Conservation (phyloP, 2,113 vertebrate genomes). For the Galeopterus variegatus region DNA sequence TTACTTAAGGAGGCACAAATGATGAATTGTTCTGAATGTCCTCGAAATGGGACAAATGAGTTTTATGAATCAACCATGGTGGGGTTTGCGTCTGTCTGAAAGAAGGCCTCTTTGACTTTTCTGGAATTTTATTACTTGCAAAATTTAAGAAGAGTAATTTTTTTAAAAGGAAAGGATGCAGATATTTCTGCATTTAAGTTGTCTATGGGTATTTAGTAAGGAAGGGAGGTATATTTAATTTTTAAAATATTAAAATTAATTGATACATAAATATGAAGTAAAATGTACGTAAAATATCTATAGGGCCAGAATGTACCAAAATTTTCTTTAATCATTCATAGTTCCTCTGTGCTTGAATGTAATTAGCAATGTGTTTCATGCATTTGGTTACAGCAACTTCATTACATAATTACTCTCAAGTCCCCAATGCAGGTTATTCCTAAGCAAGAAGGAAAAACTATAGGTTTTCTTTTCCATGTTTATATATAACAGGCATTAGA, state of each 20-base stretch:
- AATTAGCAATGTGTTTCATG: conserved; percentile 53
- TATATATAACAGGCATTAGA: conserved; percentile 60
- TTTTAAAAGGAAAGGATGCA: not conserved
- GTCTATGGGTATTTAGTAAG: not conserved
- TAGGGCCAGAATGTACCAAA: not conserved
- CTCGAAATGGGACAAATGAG: conserved; percentile 12
- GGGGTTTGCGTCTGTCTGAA: not conserved
- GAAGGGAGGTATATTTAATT: not conserved
- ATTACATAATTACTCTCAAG: conserved; percentile 54
- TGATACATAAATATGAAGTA: not conserved
- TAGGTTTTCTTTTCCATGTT: conserved; percentile 57
- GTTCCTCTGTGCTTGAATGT: conserved; percentile 48
- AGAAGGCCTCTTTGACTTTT: not conserved
- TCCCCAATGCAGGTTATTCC: conserved; percentile 17
- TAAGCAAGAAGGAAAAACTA: conserved; percentile 57
- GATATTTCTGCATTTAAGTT: not conserved
- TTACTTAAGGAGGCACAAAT: not conserved
- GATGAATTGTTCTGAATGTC: not conserved
- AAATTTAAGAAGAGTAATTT: not conserved
- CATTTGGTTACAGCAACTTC: not conserved
- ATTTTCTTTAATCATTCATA: not conserved
- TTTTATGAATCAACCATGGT: not conserved
- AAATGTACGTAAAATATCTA: not conserved
- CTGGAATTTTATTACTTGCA: not conserved
- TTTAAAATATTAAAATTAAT: conserved; percentile 31